These are phyloP conservation scores for Apostichopus californicus DNA, from an alignment of 35 echinoderm and acorn worm genomes.

Conservation along the genomic window DNA sequence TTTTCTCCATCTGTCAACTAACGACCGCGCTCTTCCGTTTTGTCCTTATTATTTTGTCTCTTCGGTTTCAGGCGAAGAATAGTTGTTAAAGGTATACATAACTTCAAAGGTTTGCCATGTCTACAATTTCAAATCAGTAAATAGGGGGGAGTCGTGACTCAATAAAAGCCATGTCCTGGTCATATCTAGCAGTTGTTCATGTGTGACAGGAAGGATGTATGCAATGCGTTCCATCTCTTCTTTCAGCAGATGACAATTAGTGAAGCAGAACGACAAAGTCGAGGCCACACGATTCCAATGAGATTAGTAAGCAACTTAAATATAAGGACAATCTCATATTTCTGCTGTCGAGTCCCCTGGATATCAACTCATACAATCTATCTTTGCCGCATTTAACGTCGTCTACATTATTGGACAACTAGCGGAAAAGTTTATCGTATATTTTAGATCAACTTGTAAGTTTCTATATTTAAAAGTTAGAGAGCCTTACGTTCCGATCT, in stretches of 20 bases:
- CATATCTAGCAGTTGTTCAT: background rate
- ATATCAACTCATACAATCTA: too few relatives aligned
- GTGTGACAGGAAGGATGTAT: background rate
- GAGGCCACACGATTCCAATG: background rate
- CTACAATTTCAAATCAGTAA: background rate
- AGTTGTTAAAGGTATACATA: background rate
- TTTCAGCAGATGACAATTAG: background rate
- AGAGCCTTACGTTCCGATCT: too few relatives aligned
- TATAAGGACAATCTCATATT: background rate
- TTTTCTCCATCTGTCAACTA: background rate
- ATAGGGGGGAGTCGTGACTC: background rate
- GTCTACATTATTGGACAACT: too few relatives aligned
- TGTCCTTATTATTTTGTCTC: background rate
- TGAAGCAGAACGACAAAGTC: background rate
- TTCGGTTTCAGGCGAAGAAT: background rate
- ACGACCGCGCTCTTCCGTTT: background rate
- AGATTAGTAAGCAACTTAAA: background rate
- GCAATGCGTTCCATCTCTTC: background rate
- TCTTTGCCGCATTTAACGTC: too few relatives aligned
- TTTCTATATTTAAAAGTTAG: too few relatives aligned
- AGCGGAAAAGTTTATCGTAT: too few relatives aligned
- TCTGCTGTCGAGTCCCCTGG: background rate
- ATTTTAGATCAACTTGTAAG: too few relatives aligned
- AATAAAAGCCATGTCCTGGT: background rate
- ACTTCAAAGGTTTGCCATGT: background rate